These are phyloP conservation scores for Hydractinia symbiolongicarpus DNA, from an alignment of 30 jellyfish, hydroid and myxozoan species.

Conservation along the genomic window DNA sequence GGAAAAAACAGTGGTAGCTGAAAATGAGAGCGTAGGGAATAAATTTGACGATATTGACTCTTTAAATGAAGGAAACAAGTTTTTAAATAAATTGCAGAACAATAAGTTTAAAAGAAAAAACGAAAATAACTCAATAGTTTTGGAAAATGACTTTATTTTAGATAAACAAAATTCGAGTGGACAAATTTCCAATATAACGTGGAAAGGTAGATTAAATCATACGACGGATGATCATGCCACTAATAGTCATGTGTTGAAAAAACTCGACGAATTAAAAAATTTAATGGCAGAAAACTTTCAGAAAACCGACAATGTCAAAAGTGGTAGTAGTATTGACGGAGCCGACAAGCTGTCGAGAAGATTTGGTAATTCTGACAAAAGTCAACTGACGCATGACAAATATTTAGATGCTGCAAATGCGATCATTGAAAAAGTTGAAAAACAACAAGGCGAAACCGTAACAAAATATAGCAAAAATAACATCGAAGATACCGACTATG, in stretches of 20 bases:
- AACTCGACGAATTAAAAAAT: slow-evolving; percentile 5
- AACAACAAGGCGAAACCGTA: slow-evolving; percentile 1
- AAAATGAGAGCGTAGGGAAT: not conserved
- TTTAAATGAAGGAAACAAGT: not conserved
- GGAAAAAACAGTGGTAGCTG: not conserved
- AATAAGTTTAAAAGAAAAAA: not conserved
- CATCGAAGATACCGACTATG: slow-evolving; percentile 21
- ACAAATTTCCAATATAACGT: not conserved
- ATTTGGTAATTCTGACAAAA: not conserved
- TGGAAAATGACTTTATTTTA: no score
- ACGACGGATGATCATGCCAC: not conserved
- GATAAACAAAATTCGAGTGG: not conserved
- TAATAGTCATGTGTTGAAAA: slow-evolving; percentile 1
- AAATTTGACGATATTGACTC: not conserved
- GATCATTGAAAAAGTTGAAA: not conserved
- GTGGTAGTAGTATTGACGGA: not conserved
- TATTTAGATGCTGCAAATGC: slow-evolving; percentile 11
- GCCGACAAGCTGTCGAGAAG: not conserved
- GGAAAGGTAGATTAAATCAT: slow-evolving; percentile 20
- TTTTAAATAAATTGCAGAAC: not conserved
- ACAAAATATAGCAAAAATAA: slow-evolving; percentile 13
- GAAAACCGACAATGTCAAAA: not conserved
- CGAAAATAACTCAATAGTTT: not conserved
- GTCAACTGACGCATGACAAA: not conserved
- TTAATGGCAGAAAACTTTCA: slow-evolving; percentile 2